Conservation (phyloP, 1,140 invertebrate species). For the Hydropsyche tenuis region DNA sequence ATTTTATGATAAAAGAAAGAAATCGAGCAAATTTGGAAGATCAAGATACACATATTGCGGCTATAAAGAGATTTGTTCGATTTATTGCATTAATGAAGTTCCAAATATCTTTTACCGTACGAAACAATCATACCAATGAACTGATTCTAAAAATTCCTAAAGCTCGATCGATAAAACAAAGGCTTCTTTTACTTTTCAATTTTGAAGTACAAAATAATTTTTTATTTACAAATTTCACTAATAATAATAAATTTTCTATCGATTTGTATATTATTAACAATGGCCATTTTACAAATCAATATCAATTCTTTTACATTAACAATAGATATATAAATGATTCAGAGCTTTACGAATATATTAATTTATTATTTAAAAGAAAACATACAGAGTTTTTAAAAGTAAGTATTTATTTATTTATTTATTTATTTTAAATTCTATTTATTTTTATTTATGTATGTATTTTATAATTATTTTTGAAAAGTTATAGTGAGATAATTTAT, state of each 20-base stretch:
- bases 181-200: conserved; percentile 62
- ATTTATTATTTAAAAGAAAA: conserved; percentile 37
- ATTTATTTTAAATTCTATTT: too few species aligned
- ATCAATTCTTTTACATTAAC: conserved; percentile 69
- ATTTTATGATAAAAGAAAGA: conserved; percentile 65
- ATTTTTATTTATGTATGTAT: too few species aligned
- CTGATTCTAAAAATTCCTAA: conserved; percentile 62
- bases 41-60: conserved; percentile 61
- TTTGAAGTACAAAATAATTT: conserved; percentile 52
- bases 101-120: conserved; percentile 61
- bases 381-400: too few species aligned
- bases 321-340: conserved; percentile 61
- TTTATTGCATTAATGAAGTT: conserved; percentile 64
- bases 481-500: too few species aligned
- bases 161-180: conserved; percentile 54
- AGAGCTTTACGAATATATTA: conserved; percentile 60
- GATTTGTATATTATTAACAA: conserved; percentile 61
- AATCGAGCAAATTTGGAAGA: conserved; percentile 64
- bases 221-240: conserved; percentile 53
- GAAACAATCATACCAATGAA: conserved; percentile 62
- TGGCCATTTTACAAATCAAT: conserved; percentile 56
- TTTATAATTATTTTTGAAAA: too few species aligned
- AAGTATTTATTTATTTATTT: too few species aligned
- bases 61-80: conserved; percentile 60
- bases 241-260: conserved; percentile 57